Evolutionary conservation across 2,113 vertebrate genomes (phyloP), one percentile per base, ranked within the genome.

Genomic region (Oryzias javanicus): DNA sequence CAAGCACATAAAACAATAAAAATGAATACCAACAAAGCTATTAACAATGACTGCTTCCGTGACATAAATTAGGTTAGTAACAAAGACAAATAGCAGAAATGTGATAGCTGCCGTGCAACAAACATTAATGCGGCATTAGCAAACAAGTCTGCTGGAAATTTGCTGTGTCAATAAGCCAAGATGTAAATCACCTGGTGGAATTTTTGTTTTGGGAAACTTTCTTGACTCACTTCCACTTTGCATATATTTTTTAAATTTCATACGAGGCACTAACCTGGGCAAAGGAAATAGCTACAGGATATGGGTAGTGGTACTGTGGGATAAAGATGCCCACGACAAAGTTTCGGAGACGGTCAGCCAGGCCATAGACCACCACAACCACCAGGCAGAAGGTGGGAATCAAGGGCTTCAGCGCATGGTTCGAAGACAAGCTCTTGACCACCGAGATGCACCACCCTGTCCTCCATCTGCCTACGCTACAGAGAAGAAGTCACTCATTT

Each of bases 221-320:
- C n/a, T 29, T 35, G 2, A 10, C 35, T 35, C 35, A 35, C 35
- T 35, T 13, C 7, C 35, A 35, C 35, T 10, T 35, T 10, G 0
- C 0, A 10, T 35, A 10, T 35, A 12, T 49, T 53, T 8, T 35
- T 19, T 58, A 40, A 0, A 29, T n/a, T 49, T 14, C 19, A 14
- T n/a, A 5, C 18, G 35, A 35, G 65, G 4, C 15, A 76, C 84
- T 40, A 42, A 93, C 92, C 91, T 93, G 87, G 13, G 67, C 77
- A 12, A 93, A 88, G 59, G 82, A 85, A 51, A 92, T 79, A 19
- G 87, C 85, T 24, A 85, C 86, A 12, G 69, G 72, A 25, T 86
- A 91, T 0, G 85, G 85, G 70, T 85, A 92, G 74, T 83, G 89
- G 63, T 93, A 93, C 83, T 93, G 91, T 6, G 89, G 83, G 63